Conservation (phyloP, 2,797 vertebrate genomes). For the Neosilurus mollespiculum region DNA sequence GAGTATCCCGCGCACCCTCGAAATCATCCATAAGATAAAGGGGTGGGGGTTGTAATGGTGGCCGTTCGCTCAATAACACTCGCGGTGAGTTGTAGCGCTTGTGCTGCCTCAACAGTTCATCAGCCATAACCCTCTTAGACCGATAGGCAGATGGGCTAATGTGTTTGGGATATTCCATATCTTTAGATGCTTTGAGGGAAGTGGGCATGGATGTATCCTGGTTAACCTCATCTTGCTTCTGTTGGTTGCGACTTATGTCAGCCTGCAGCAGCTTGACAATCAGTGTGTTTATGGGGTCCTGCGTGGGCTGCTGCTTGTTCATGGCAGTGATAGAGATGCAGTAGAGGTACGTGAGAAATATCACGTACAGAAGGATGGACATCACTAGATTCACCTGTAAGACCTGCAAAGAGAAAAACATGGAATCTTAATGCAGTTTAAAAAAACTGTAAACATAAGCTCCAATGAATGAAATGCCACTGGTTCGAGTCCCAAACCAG, state of each 20-base stretch:
- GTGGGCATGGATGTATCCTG: constrained; percentile 42
- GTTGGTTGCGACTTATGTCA: constrained; percentile 85
- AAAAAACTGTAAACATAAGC: neutral
- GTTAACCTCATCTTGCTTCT: constrained; percentile 60
- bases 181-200: constrained; percentile 42
- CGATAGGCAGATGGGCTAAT: constrained; percentile 72
- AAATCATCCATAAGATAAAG: constrained; percentile 90
- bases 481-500: too few species aligned
- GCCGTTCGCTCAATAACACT: constrained; percentile 88
- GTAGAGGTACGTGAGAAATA: constrained; percentile 97
- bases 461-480: neutral
- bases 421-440: constrained; percentile 12
- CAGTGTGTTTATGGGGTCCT: constrained; percentile 91
- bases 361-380: constrained; percentile 99
- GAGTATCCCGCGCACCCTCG: constrained; percentile 64
- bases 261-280: constrained; percentile 96
- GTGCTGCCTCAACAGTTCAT: constrained; percentile 85
- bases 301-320: constrained; percentile 81
- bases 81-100: constrained; percentile 90
- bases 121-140: constrained; percentile 75
- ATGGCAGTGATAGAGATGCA: constrained; percentile 93
- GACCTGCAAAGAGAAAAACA: constrained; percentile 77
- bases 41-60: constrained; percentile 86
- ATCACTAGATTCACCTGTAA: constrained; percentile 99
- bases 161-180: constrained; percentile 57